These are phyloP conservation scores for Xanthia icteritia DNA, from an alignment of 2,888 invertebrate species.

Conservation along the genomic window DNA sequence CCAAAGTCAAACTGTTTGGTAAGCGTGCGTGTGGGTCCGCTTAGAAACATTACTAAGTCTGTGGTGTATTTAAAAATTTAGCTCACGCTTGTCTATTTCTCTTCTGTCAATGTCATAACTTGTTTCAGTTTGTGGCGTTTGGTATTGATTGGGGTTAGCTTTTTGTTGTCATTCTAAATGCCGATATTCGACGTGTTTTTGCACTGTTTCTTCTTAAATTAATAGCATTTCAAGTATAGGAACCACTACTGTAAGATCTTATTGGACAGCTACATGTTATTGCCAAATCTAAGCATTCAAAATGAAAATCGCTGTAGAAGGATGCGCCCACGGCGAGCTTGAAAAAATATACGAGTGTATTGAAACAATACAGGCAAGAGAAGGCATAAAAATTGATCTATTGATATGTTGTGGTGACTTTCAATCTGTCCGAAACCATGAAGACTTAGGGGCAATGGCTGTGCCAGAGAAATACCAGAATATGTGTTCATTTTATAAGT, in stretches of 20 bases:
- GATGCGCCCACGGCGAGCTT: constrained; percentile 99
- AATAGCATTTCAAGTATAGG: background rate
- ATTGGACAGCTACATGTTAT: constrained; percentile 2
- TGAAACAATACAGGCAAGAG: constrained; percentile 93
- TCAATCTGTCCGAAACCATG: constrained; percentile 97
- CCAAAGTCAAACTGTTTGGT: background rate
- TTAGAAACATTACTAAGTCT: background rate
- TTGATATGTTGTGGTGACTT: constrained; percentile 99
- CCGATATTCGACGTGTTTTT: background rate
- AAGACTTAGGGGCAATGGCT: constrained; percentile 98
- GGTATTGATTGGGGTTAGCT: constrained; percentile 27
- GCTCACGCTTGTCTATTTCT: background rate
- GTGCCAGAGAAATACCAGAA: constrained; percentile 97
- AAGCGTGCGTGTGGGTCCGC: background rate
- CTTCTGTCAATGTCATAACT: constrained; percentile 13
- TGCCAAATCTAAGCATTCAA: constrained; percentile 24
- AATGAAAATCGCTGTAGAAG: constrained; percentile 98
- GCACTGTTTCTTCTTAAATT: background rate
- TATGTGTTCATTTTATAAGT: constrained; percentile 90
- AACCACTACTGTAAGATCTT: background rate
- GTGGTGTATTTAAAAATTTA: background rate
- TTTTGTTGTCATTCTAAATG: constrained; percentile 23
- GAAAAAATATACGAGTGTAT: constrained; percentile 98
- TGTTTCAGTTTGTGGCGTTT: background rate
- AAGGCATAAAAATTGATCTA: constrained; percentile 95